Evolutionary conservation across 2,797 vertebrate genomes (phyloP).

Genomic region (Amphiprion clarkii): DNA sequence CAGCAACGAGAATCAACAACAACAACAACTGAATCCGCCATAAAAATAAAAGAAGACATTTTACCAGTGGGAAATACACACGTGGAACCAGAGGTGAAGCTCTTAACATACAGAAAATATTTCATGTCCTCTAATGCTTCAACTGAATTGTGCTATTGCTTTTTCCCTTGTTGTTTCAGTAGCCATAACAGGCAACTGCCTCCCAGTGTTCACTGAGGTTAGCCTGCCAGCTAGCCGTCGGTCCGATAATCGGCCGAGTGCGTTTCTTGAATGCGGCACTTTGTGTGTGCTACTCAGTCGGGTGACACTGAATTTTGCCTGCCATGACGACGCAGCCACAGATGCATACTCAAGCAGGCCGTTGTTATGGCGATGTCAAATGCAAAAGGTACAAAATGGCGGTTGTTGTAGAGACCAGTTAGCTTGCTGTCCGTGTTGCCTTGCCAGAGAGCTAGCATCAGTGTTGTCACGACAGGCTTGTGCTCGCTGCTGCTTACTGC

Average conservation of each 20-base stretch:
- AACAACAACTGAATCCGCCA: constrained; percentile 89
- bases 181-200: constrained; percentile 76
- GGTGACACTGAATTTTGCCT: constrained; percentile 64
- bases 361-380: constrained; percentile 92
- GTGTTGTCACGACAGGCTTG: constrained; percentile 66
- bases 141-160: constrained; percentile 74
- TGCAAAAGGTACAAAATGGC: constrained; percentile 91
- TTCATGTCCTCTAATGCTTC: constrained; percentile 66
- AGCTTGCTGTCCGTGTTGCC: constrained; percentile 64
- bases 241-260: constrained; percentile 56
- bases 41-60: constrained; percentile 82
- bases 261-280: constrained; percentile 49
- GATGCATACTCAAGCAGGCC: constrained; percentile 79
- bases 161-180: constrained; percentile 81
- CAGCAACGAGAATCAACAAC: constrained; percentile 96
- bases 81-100: constrained; percentile 85
- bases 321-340: constrained; percentile 78
- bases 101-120: constrained; percentile 64
- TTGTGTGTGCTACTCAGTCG: constrained; percentile 40
- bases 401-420: constrained; percentile 86
- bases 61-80: constrained; percentile 80
- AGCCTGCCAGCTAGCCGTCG: constrained; percentile 68
- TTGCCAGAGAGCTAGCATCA: constrained; percentile 55
- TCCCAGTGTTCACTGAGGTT: constrained; percentile 67
- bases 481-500: not conserved